phyloP scores from a whole-genome alignment of 2,888 invertebrate species.

The Acrocyrtus sp. region DNA sequence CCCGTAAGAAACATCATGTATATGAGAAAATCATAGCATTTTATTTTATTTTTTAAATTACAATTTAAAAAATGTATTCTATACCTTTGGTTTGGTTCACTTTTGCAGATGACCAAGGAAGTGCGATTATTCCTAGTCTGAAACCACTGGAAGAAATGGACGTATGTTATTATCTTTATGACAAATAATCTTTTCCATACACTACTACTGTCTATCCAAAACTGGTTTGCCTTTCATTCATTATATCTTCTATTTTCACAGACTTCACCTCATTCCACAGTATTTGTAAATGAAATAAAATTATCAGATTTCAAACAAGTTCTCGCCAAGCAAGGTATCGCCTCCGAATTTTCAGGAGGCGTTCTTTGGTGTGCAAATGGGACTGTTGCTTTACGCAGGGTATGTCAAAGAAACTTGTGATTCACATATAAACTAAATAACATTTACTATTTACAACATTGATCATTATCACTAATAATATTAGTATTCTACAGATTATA shows the following conservation, averaged over 20 bases:
- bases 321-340: slow-evolving; percentile 78
- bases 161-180: slow-evolving; percentile 5
- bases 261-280: slow-evolving; percentile 80
- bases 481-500: too few relatives aligned
- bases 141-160: slow-evolving; percentile 30
- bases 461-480: too few relatives aligned
- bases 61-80: not conserved
- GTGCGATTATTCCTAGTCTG: slow-evolving; percentile 25
- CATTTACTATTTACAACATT: not conserved
- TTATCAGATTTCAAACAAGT: slow-evolving; percentile 90
- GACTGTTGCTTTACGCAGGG: slow-evolving; percentile 87
- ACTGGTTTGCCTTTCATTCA: not conserved
- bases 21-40: not conserved
- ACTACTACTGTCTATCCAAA: not conserved
- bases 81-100: not conserved
- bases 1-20: slow-evolving; percentile 12
- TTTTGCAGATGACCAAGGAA: slow-evolving; percentile 22
- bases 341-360: slow-evolving; percentile 89
- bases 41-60: not conserved
- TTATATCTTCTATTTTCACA: slow-evolving; percentile 63
- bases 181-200: not conserved
- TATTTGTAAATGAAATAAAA: slow-evolving; percentile 93
- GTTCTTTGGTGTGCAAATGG: slow-evolving; percentile 94
- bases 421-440: not conserved
- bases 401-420: too few relatives aligned